Conservation (phyloP, 2,113 vertebrate genomes). For the Melanocharis versteri region DNA sequence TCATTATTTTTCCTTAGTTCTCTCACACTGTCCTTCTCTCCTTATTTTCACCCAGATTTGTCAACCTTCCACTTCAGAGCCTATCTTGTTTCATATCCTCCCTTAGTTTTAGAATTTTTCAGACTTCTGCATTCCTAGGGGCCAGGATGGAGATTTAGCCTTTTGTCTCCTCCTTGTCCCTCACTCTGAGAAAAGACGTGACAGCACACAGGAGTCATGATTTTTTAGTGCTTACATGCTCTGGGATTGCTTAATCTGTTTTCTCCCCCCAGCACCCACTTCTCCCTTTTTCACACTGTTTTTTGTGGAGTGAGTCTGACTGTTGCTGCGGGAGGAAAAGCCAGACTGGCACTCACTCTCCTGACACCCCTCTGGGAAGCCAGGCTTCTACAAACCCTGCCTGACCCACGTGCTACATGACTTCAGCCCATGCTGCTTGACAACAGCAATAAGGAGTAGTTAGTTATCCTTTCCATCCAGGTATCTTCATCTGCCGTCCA, state of each 20-base stretch:
- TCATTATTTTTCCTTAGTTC: not conserved
- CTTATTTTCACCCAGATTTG: not conserved
- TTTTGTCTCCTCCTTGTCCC: not conserved
- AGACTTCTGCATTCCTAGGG: not conserved
- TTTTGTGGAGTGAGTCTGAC: not conserved
- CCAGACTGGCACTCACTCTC: fast-evolving
- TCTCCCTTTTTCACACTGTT: not conserved
- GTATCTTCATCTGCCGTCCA: not conserved
- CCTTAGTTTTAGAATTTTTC: not conserved
- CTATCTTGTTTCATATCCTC: not conserved
- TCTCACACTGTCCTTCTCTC: not conserved
- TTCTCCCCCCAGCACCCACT: not conserved
- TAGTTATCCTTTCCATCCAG: not conserved
- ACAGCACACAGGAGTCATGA: not conserved
- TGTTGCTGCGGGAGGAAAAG: not conserved
- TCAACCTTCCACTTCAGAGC: not conserved
- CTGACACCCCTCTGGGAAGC: not conserved
- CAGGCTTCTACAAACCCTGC: not conserved
- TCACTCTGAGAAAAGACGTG: not conserved
- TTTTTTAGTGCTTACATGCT: not conserved
- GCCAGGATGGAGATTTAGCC: not conserved
- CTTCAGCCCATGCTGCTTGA: not conserved
- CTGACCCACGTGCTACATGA: not conserved
- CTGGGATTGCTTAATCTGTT: not conserved
- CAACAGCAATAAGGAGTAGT: not conserved